Evolutionary conservation across 2,797 vertebrate genomes (phyloP), one percentile per base, ranked within the genome.

Genomic region (Peromyscus melanophrys): DNA sequence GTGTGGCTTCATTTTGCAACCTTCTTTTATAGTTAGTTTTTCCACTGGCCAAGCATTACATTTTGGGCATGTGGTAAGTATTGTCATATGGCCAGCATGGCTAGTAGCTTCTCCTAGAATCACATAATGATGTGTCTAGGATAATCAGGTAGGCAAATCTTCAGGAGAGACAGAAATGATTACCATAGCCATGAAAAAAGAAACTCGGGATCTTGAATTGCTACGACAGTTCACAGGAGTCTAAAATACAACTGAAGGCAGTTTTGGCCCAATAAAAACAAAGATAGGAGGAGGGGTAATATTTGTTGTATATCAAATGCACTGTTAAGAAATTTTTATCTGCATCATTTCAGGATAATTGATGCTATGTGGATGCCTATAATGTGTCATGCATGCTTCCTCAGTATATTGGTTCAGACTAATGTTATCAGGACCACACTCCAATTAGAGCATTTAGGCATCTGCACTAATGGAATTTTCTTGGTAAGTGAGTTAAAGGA

Each of bases 221-320:
- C 73, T 80, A 5, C 11, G 12, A 21, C 91, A 90, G 80, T 92
- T 97, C 57, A 43, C 31, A 23, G 14, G 16, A 78, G 29, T 75
- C 29, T 90, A 65, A 93, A 89, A 80, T 21, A 81, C 1, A 81
- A 61, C 6, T n/a, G 78, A 95, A 55, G 27, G 23, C 52, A 88
- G 4, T 95, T 83, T 90, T 80, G 73, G 82, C 37, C 29, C 37
- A 65, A 10, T 73, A 40, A 88, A 97, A 95, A 86, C 49, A 96
- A 86, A 95, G 46, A 7, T 46, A 75, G 61, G 65, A 43, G 40
- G 69, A 23, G 34, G 31, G 19, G 34, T 90, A 43, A 61, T 12
- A 40, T 93, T 69, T 80, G 43, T 65, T 61, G 6, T 55, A 3
- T 49, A 77, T 84, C 9, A 90, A 52, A 57, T 73, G 10, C 1